These are phyloP conservation scores for Drosophila santomea DNA, from an alignment of 1,140 invertebrate species.

Conservation along the genomic window DNA sequence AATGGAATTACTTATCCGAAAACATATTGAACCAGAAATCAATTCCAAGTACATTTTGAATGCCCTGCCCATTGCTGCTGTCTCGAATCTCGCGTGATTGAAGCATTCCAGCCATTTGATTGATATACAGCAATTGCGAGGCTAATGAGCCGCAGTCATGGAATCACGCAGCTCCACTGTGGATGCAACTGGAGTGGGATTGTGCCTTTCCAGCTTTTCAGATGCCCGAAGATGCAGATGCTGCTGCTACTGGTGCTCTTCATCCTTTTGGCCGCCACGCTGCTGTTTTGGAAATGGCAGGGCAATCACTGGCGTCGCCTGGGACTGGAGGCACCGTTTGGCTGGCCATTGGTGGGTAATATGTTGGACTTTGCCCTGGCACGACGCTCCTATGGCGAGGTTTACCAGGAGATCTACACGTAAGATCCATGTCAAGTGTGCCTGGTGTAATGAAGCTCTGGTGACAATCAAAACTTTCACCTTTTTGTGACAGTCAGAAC, in stretches of 20 bases:
- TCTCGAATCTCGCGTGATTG: neutral
- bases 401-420: conserved; percentile 60
- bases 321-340: conserved; percentile 42
- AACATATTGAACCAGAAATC: too few species aligned
- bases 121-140: neutral
- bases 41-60: neutral
- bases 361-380: conserved; percentile 51
- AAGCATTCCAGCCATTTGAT: neutral
- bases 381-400: conserved; percentile 49
- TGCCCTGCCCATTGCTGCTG: neutral
- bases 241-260: conserved; percentile 1
- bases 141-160: neutral
- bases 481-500: conserved; percentile 23
- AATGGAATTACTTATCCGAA: too few species aligned
- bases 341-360: conserved; percentile 58
- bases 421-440: conserved; percentile 13
- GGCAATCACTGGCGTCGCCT: conserved; percentile 39
- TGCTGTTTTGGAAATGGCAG: neutral
- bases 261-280: neutral
- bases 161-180: conserved; percentile 7
- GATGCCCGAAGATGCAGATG: neutral
- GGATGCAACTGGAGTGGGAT: too few species aligned
- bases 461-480: too few species aligned
- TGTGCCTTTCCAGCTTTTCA: neutral
- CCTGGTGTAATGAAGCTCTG: neutral